Evolutionary conservation across 2,888 invertebrate species (phyloP).

Genomic region (Formica aserva): DNA sequence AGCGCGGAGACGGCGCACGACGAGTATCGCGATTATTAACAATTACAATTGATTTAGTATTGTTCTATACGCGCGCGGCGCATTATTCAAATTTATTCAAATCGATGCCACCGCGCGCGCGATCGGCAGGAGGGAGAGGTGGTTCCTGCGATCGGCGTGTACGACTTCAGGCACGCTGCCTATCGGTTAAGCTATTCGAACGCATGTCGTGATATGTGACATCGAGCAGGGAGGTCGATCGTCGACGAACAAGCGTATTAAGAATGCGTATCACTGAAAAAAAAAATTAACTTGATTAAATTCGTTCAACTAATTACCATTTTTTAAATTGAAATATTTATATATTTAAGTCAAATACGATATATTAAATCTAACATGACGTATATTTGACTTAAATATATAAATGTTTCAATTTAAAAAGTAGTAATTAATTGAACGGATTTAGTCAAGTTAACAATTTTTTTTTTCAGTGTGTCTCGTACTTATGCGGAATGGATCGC

Average conservation of each 20-base stretch:
- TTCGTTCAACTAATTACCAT: too few species aligned
- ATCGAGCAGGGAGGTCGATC: slow-evolving; percentile 26
- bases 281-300: too few species aligned
- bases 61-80: slow-evolving; percentile 73
- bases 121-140: slow-evolving; percentile 22
- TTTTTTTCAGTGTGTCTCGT: neutral
- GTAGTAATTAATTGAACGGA: too few species aligned
- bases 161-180: neutral
- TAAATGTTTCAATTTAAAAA: too few species aligned
- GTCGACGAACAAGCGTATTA: slow-evolving; percentile 17
- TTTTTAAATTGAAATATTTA: too few species aligned
- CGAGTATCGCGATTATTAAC: slow-evolving; percentile 81
- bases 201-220: slow-evolving; percentile 18
- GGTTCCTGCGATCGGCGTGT: slow-evolving; percentile 11
- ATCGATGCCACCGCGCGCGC: slow-evolving; percentile 63
- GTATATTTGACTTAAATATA: too few species aligned
- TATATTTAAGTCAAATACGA: too few species aligned
- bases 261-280: neutral
- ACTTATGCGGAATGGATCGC: neutral
- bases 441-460: too few species aligned
- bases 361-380: too few species aligned
- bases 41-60: slow-evolving; percentile 82
- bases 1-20: slow-evolving; percentile 37
- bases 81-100: slow-evolving; percentile 82
- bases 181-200: slow-evolving; percentile 5